Evolutionary conservation across 2,888 invertebrate genomes (phyloP), one percentile per base, ranked within the genome.

Genomic region (Athrips mouffetella): DNA sequence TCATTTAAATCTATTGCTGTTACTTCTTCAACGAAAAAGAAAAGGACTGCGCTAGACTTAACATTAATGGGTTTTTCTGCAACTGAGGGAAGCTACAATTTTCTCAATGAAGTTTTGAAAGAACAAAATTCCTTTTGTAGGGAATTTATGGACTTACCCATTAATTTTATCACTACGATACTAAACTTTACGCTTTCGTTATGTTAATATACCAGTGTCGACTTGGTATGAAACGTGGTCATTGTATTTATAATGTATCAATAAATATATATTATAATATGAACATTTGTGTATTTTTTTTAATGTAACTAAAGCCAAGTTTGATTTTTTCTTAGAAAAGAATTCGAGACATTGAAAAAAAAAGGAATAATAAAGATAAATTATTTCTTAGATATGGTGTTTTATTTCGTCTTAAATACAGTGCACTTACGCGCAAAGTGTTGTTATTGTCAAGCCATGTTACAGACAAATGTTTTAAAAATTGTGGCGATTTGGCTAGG

Each of bases 231-330:
- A 55, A 59, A 63, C 55, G 64, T 60, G 61, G 58, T 70, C 68
- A 70, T 76, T 78, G 76, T 82, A 77, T 76, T 73, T 77, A 78
- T 78, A 77, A 65, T 80, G 76, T 80, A 78, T 73, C 72, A 65
- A 76, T 80, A 76, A 75, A 71, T 53, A 59, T 76, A 70, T 52
- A 59, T 55, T 50, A 48, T 62, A 57, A 57, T 76, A 79, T 78
- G 70, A 76, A 81, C 73, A 82, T 82, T 84, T 85, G 83, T 87
- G 85, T 88, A 86, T 83, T 87, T 85, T 82, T n/a, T 86, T 87
- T 80, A 71, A 83, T 87, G 87, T 88, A 84, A 82, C 80, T 83
- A 84, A 84, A 84, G 80, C 83, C 75, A 86, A 84, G 80, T 85
- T 87, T 86, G 83, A 81, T 86, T 87, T 79, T n/a, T 80, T 81